Evolutionary conservation across 2,113 vertebrate genomes (phyloP).

Genomic region (Microcebus ravelobensis): DNA sequence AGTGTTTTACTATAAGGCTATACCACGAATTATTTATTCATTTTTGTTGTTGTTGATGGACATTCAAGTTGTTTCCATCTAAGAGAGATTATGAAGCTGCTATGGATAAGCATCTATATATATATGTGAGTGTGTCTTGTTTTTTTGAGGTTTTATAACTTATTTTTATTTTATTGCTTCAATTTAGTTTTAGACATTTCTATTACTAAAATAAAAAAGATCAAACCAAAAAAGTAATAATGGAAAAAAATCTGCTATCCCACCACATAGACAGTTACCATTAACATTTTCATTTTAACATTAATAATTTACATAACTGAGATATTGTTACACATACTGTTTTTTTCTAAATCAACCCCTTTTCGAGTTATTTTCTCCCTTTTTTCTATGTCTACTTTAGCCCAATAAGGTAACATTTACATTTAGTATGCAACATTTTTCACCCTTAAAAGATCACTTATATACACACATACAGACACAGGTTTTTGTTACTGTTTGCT

Average conservation of each 20-base stretch:
- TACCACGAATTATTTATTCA: not conserved
- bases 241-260: not conserved
- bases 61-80: not conserved
- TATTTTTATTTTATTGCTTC: not conserved
- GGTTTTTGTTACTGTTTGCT: not conserved
- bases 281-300: not conserved
- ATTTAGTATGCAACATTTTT: not conserved
- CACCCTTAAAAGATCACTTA: not conserved
- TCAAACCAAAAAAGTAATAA: not conserved
- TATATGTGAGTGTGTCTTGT: too few species aligned
- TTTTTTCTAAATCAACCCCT: not conserved
- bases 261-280: not conserved
- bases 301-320: not conserved
- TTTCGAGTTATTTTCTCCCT: not conserved
- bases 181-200: not conserved
- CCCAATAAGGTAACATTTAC: not conserved
- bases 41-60: not conserved
- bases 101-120: not conserved
- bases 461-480: not conserved
- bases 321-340: not conserved
- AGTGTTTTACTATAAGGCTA: not conserved
- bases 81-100: not conserved
- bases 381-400: not conserved
- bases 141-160: not conserved
- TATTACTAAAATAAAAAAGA: constrained; percentile 20